phyloP scores from a whole-genome alignment of 2,888 invertebrate genomes.

The Labia minor region DNA sequence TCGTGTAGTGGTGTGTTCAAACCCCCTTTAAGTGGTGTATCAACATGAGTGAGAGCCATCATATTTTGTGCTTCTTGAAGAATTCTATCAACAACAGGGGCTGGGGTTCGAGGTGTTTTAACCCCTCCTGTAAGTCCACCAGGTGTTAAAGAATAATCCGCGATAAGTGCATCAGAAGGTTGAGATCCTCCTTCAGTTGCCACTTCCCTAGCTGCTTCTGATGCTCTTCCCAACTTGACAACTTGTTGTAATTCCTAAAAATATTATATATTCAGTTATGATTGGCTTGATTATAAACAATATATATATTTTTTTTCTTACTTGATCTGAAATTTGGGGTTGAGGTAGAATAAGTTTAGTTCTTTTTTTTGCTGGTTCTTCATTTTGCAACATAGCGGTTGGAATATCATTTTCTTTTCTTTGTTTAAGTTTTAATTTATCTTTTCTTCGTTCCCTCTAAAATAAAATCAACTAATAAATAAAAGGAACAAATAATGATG shows the following conservation, averaged over 20 bases:
- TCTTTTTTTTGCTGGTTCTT: conserved; percentile 82
- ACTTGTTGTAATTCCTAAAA: conserved; percentile 73
- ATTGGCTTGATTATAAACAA: no score
- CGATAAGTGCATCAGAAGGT: conserved; percentile 74
- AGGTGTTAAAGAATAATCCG: conserved; percentile 75
- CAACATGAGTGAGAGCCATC: conserved; percentile 94
- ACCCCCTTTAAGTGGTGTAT: conserved; percentile 90
- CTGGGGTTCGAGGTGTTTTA: conserved; percentile 71
- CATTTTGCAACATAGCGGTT: conserved; percentile 72
- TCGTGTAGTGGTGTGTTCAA: conserved; percentile 86
- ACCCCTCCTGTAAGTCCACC: conserved; percentile 52
- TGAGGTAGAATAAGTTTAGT: conserved; percentile 92
- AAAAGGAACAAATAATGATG: background rate
- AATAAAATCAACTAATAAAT: conserved; percentile 28
- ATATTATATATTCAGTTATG: no score
- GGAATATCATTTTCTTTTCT: conserved; percentile 94
- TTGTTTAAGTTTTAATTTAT: conserved; percentile 89
- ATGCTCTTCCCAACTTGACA: conserved; percentile 81
- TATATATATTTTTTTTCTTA: no score
- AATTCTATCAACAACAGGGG: conserved; percentile 67
- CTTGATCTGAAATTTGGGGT: conserved; percentile 90
- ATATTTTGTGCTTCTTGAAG: conserved; percentile 96
- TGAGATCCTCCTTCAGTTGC: conserved; percentile 62
- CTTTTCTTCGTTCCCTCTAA: conserved; percentile 80
- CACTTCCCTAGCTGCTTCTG: conserved; percentile 55